phyloP scores from a whole-genome alignment of 2,113 vertebrate species.

The Poecilia latipinna region DNA sequence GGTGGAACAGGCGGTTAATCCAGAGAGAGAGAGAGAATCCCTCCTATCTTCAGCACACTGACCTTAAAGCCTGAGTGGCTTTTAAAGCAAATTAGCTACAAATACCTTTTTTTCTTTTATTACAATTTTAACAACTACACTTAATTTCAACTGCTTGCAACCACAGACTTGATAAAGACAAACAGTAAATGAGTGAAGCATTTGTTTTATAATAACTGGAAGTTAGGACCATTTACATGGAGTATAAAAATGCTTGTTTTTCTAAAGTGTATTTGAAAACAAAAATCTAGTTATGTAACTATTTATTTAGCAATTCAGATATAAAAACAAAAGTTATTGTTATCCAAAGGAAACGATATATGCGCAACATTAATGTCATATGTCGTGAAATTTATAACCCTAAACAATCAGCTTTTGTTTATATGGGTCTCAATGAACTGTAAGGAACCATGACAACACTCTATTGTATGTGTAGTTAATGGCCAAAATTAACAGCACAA shows the following conservation, averaged over 20 bases:
- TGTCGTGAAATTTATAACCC: background rate
- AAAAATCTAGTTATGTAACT: background rate
- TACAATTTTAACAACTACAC: background rate
- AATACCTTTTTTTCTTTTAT: background rate
- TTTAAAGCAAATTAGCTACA: background rate
- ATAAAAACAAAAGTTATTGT: background rate
- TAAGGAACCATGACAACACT: background rate
- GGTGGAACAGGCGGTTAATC: conserved; percentile 78
- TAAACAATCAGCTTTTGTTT: background rate
- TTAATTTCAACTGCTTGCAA: background rate
- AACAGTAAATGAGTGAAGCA: background rate
- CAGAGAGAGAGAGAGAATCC: conserved; percentile 42
- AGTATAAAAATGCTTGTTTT: background rate
- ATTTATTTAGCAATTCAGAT: background rate
- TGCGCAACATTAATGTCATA: background rate
- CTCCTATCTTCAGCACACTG: background rate
- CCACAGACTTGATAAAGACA: background rate
- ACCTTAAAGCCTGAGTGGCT: background rate
- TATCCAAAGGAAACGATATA: background rate
- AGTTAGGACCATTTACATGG: background rate
- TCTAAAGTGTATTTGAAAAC: background rate
- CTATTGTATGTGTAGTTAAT: background rate
- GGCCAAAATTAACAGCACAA: background rate
- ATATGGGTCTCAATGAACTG: background rate
- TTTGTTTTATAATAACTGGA: background rate